Evolutionary conservation across 1,140 invertebrate genomes (phyloP).

Genomic region (Armadillidium nasatum): DNA sequence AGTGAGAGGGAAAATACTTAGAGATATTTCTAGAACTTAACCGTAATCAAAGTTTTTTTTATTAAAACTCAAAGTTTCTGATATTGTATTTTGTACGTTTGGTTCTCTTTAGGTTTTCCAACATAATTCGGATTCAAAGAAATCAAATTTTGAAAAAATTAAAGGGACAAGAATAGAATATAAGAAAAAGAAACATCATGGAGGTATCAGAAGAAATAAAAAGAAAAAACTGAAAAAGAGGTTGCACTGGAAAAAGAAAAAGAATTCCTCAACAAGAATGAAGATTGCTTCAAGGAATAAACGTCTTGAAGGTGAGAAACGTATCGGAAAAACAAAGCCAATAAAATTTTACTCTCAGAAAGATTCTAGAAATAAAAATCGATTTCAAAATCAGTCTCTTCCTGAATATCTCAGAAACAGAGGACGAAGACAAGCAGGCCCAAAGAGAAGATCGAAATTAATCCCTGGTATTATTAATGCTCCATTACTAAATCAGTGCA

Average conservation of each 20-base stretch:
- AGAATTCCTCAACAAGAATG: neutral
- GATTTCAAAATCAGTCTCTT: conserved; percentile 8
- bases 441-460: neutral
- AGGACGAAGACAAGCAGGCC: conserved; percentile 12
- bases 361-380: neutral
- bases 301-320: neutral
- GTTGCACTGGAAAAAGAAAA: neutral
- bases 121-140: no score
- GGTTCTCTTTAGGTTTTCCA: no score
- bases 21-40: no score
- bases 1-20: no score
- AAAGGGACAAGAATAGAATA: no score
- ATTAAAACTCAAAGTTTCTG: no score
- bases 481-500: conserved; percentile 22
- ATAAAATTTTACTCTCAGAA: neutral
- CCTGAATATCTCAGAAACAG: conserved; percentile 18
- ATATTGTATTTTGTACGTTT: no score
- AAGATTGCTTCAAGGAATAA: neutral
- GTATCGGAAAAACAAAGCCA: neutral
- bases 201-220: neutral
- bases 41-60: no score
- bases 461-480: conserved; percentile 25
- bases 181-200: neutral
- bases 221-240: neutral
- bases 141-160: no score